phyloP scores from a whole-genome alignment of 2,797 vertebrate species.

The Rhodeus uyekii region DNA sequence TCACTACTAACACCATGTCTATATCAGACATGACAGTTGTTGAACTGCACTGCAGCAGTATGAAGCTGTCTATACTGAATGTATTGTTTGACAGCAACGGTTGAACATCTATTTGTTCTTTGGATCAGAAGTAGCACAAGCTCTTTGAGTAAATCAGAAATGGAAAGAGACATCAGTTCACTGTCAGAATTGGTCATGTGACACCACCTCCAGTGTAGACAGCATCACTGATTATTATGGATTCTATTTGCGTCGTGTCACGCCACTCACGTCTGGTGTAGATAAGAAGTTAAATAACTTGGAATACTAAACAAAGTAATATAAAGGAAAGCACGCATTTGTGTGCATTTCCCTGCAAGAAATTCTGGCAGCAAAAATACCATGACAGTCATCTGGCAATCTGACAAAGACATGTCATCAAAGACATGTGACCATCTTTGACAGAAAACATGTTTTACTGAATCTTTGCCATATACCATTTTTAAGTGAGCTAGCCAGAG shows the following conservation, averaged over 20 bases:
- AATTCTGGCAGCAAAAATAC: not conserved
- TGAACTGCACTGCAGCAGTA: not conserved
- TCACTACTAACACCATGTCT: too few species aligned
- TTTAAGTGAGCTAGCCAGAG: constrained; percentile 4
- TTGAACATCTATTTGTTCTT: not conserved
- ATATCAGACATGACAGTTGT: too few species aligned
- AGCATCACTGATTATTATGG: not conserved
- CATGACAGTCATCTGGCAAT: not conserved
- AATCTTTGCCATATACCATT: constrained; percentile 22
- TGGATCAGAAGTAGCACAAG: too few species aligned
- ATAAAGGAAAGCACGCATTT: not conserved
- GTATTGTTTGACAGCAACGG: too few species aligned
- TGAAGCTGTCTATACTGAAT: not conserved
- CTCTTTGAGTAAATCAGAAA: not conserved
- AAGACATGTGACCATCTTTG: not conserved
- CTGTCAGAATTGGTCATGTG: not conserved
- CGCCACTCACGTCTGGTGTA: not conserved
- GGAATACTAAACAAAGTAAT: not conserved
- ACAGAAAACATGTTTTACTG: constrained; percentile 23
- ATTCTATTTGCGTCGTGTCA: not conserved
- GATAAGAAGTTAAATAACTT: not conserved
- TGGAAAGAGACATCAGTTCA: not conserved
- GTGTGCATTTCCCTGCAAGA: not conserved
- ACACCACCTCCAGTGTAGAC: not conserved
- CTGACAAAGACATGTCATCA: constrained; percentile 9